Percentiles rank a stretch among this genome's conserved stretches.
These are phyloP conservation scores for Cotesia glomerata DNA, from an alignment of 1,140 invertebrate species.

Conservation along the genomic window DNA sequence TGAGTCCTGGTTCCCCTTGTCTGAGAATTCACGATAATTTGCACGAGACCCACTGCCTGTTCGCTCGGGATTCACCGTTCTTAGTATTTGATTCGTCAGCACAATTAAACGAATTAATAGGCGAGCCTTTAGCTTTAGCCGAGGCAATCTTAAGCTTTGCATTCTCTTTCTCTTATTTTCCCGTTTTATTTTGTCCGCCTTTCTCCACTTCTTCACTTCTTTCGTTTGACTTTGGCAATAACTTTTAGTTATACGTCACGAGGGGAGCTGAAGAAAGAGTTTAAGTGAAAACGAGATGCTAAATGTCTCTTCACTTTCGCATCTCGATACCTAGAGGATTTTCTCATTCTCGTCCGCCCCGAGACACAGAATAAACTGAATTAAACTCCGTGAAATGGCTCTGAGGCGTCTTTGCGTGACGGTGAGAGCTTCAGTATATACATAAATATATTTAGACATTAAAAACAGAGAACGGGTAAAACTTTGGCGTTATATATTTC, in stretches of 20 bases:
- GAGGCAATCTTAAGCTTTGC: constrained; percentile 4
- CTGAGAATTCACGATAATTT: constrained; percentile 54
- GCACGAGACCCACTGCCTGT: constrained; percentile 28
- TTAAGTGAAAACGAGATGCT: not conserved
- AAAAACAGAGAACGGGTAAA: constrained; percentile 8
- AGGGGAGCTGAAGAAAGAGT: not conserved
- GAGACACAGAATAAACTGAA: constrained; percentile 26
- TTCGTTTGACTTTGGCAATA: constrained; percentile 14
- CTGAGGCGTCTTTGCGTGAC: constrained; percentile 5
- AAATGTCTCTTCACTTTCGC: constrained; percentile 3
- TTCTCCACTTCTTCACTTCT: not conserved
- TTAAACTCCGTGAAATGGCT: constrained; percentile 24
- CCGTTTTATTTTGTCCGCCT: not conserved
- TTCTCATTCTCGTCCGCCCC: not conserved
- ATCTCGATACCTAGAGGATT: constrained; percentile 1
- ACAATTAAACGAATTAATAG: constrained; percentile 60
- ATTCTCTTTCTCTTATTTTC: constrained; percentile 8
- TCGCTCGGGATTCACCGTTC: constrained; percentile 37
- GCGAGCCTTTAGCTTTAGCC: constrained; percentile 29
- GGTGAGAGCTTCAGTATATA: not conserved
- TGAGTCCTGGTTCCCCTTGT: constrained; percentile 33
- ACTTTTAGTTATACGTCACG: not conserved
- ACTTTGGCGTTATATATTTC: constrained; percentile 11
- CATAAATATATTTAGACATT: not conserved
- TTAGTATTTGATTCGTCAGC: constrained; percentile 56